A percentile compares a stretch with the other conserved stretches of the same genome.
phyloP scores from a whole-genome alignment of 2,797 vertebrate species.

The Schizopygopsis pylzovi region DNA sequence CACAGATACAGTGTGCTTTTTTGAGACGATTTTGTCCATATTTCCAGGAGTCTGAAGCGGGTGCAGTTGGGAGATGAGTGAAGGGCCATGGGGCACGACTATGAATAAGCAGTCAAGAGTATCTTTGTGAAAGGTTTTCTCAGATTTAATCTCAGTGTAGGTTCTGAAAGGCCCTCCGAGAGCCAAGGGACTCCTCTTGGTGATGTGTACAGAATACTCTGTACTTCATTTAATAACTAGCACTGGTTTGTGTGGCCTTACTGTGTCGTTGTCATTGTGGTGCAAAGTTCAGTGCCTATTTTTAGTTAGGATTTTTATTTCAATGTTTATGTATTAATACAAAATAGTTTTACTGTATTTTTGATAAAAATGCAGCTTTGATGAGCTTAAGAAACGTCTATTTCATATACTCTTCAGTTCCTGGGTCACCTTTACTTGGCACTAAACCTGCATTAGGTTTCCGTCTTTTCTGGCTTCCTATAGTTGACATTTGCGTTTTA shows the following conservation, averaged over 20 bases:
- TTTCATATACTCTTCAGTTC: neutral
- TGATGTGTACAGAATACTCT: neutral
- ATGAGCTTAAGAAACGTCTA: neutral
- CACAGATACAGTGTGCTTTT: constrained; percentile 38
- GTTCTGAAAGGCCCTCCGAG: neutral
- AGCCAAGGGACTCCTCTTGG: neutral
- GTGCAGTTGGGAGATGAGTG: neutral
- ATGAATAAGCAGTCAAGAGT: constrained; percentile 5
- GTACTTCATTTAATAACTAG: neutral
- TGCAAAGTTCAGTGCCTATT: too few relatives aligned
- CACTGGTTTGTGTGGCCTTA: neutral
- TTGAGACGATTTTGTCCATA: constrained; percentile 34
- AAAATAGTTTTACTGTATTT: neutral
- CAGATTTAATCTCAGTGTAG: neutral
- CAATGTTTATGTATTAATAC: neutral
- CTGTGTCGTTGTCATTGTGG: too few relatives aligned
- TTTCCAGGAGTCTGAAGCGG: constrained; percentile 4
- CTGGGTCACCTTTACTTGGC: neutral
- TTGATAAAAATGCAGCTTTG: too few relatives aligned
- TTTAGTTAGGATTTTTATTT: too few relatives aligned
- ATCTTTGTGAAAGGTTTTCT: constrained; percentile 9
- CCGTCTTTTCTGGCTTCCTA: neutral
- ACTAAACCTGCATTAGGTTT: neutral
- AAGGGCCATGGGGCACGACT: neutral
- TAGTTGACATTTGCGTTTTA: constrained; percentile 18